phyloP scores from a whole-genome alignment of 1,140 invertebrate genomes.

The Drosophila leontia region DNA sequence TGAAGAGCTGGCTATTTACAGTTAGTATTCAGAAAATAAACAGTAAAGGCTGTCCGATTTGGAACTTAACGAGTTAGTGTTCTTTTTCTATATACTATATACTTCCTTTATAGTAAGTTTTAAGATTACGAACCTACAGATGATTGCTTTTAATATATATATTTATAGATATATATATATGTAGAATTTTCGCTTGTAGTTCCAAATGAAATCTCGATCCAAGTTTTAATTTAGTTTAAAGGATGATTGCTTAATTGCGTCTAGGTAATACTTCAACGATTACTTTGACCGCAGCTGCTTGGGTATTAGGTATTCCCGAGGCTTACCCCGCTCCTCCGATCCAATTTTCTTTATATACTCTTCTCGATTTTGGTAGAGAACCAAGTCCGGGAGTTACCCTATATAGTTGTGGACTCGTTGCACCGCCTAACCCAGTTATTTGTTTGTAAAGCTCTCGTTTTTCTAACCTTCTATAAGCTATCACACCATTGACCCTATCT shows the following conservation, averaged over 20 bases:
- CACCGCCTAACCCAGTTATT: slow-evolving; percentile 25
- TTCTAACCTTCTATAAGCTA: slow-evolving; percentile 36
- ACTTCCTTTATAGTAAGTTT: not conserved
- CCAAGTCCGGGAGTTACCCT: slow-evolving; percentile 28
- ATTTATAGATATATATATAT: not conserved
- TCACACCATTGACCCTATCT: slow-evolving; percentile 52
- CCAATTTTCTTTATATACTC: not conserved
- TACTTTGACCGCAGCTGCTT: slow-evolving; percentile 14
- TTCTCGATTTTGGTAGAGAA: slow-evolving; percentile 1
- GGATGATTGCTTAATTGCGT: slow-evolving; percentile 11
- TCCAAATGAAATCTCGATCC: slow-evolving; percentile 3
- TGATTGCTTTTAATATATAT: slow-evolving; percentile 22
- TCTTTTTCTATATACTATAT: not conserved
- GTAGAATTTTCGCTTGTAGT: not conserved
- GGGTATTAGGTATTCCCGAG: slow-evolving; percentile 1
- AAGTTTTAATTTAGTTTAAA: slow-evolving; percentile 1
- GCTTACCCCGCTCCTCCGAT: slow-evolving; percentile 18
- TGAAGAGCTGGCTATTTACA: slow-evolving; percentile 26
- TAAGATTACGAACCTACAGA: slow-evolving; percentile 19
- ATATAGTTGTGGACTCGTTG: slow-evolving; percentile 11
- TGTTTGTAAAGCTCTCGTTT: slow-evolving; percentile 47
- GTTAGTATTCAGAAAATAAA: slow-evolving; percentile 7
- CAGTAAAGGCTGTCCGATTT: not conserved
- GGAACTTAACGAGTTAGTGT: not conserved
- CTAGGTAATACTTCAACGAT: slow-evolving; percentile 3